Base-by-base conservation (phyloP, 2,113 vertebrate genomes). In the Euleptes europaea region DNA sequence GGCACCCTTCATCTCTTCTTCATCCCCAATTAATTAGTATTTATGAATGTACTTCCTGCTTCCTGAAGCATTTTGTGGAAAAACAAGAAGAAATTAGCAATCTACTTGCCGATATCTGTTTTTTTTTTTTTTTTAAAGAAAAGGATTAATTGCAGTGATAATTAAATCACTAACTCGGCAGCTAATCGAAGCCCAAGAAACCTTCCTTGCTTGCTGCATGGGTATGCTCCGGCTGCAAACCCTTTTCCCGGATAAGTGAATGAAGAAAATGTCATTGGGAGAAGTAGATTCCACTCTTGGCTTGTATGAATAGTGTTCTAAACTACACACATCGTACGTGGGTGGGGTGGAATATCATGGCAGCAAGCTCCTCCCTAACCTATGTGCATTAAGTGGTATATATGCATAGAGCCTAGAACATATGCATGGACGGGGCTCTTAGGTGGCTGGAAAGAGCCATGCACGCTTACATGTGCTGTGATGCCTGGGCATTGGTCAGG, bases 131-230 rank as follows among this genome's bases (percentile, higher is more conserved):
- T n/a, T n/a, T n/a, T n/a, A n/a, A 11, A 82, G 72, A 73, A 87
- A 86, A 65, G 19, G 12, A 75, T 77, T 74, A 83, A 87, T 85
- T 83, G 78, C 67, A 78, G 35, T 26, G 57, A 1, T 79, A 73
- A 86, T 87, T 80, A 85, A 83, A 83, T 83, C 23, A 28, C 47
- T 31, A 86, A 65, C 44, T 49, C 67, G 87, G 66, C 85, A 86
- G 74, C 77, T 83, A 83, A 91, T 72, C n/a, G 33, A 91, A 82
- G 63, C 73, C 66, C 63, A 54, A 67, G 13, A 69, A 69, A 84
- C 51, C 23, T 73, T 8, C 70, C 33, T 69, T n/a, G 83, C 84
- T 79, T n/a, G 63, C n/a, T 84, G 31, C 77, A 3, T 33, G 33
- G 5, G 23, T 33, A 73, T 80, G 69, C 17, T 73, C 19, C 57